A percentile compares a stretch with the other conserved stretches of the same genome.
Conservation (phyloP, 1,140 invertebrate species). For the Drosophila mojavensis region DNA sequence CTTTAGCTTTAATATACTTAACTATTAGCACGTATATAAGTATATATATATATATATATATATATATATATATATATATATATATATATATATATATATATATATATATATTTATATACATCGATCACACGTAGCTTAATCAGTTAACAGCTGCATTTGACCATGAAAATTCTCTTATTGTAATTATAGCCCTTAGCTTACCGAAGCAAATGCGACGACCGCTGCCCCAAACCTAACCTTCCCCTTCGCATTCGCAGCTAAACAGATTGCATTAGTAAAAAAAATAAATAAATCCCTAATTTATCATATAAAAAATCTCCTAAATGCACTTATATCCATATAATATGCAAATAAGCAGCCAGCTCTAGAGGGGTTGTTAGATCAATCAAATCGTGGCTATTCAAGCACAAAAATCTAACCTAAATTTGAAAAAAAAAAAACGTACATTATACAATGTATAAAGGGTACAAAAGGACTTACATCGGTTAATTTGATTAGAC, state of each 20-base stretch:
- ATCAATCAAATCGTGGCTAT: slow-evolving; percentile 43
- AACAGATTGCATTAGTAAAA: slow-evolving; percentile 1
- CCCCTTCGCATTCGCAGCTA: neutral
- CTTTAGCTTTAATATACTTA: neutral
- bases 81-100: too few species aligned
- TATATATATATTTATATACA: too few species aligned
- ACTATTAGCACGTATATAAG: too few species aligned
- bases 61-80: too few species aligned
- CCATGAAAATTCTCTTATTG: neutral
- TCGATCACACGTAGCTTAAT: too few species aligned
- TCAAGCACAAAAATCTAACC: slow-evolving; percentile 33
- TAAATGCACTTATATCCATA: slow-evolving; percentile 16
- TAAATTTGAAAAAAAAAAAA: neutral
- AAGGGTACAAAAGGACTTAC: slow-evolving; percentile 12
- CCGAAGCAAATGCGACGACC: neutral
- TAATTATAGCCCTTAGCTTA: neutral
- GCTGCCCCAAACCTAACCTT: neutral
- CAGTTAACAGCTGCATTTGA: neutral
- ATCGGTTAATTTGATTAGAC: neutral
- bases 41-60: too few species aligned
- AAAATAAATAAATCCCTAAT: slow-evolving; percentile 1
- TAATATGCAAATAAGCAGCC: slow-evolving; percentile 34
- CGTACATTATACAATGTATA: neutral
- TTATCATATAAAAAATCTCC: slow-evolving; percentile 42
- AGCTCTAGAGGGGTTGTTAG: slow-evolving; percentile 4